Conservation (phyloP, 2,888 invertebrate genomes). For the Petrophora chlorosata region DNA sequence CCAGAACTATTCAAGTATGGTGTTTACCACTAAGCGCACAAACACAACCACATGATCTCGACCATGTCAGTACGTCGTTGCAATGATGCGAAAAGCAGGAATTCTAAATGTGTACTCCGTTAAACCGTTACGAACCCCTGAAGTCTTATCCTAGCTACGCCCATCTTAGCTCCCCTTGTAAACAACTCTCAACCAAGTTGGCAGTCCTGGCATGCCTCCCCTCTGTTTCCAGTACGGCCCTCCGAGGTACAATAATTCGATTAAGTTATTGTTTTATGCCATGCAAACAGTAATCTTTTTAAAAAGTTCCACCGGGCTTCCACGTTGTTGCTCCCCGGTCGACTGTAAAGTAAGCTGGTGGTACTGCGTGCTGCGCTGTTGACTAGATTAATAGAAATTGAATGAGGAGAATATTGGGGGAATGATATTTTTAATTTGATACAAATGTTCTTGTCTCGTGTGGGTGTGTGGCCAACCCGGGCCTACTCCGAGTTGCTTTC, state of each 20-base stretch:
- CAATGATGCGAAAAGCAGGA: no score
- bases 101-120: background rate
- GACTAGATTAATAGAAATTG: background rate
- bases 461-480: no score
- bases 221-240: conserved; percentile 44
- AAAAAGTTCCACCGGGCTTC: conserved; percentile 22
- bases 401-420: no score
- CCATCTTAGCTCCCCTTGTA: conserved; percentile 13
- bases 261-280: conserved; percentile 55
- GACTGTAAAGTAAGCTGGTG: conserved; percentile 2
- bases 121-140: no score
- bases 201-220: conserved; percentile 20
- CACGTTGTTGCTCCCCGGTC: conserved; percentile 12
- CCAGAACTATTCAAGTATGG: no score
- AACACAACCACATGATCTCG: no score
- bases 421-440: no score
- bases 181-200: conserved; percentile 20
- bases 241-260: conserved; percentile 47
- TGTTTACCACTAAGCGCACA: no score
- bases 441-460: no score
- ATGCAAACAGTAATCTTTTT: conserved; percentile 31
- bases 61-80: no score
- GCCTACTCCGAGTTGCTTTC: no score
- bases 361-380: background rate
- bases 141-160: conserved; percentile 4